phyloP scores from a whole-genome alignment of 1,140 invertebrate genomes.

The Heliothis subflexa region DNA sequence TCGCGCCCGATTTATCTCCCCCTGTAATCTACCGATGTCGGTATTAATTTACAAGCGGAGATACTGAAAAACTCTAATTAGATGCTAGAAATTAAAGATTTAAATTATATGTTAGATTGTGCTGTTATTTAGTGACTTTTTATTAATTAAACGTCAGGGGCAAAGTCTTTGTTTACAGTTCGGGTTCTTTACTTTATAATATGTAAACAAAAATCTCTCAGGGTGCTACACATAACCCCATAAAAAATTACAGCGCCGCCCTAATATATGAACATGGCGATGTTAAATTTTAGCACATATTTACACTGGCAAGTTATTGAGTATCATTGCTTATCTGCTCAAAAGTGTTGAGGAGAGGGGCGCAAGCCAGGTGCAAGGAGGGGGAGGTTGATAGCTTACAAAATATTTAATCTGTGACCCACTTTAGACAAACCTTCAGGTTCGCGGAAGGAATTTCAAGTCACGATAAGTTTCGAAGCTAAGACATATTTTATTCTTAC shows the following conservation, averaged over 20 bases:
- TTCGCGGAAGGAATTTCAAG: conserved; percentile 23
- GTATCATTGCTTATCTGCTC: conserved; percentile 40
- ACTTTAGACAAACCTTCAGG: conserved; percentile 20
- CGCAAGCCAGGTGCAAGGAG: neutral
- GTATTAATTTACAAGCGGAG: conserved; percentile 44
- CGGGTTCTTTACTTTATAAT: too few relatives aligned
- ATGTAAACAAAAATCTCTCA: too few relatives aligned
- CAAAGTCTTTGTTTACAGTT: neutral
- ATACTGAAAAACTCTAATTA: conserved; percentile 44
- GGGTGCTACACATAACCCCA: too few relatives aligned
- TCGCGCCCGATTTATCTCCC: conserved; percentile 49
- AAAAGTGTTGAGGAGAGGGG: conserved; percentile 22
- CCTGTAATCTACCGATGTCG: conserved; percentile 51
- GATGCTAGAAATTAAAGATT: neutral
- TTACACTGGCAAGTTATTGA: neutral
- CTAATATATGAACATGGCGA: neutral
- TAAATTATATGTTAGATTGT: neutral
- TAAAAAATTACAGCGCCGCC: neutral
- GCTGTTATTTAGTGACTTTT: too few relatives aligned
- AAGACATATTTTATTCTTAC: conserved; percentile 26
- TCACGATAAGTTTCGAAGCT: conserved; percentile 11
- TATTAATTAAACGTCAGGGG: neutral
- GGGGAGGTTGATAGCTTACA: neutral
- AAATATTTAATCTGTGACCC: conserved; percentile 39
- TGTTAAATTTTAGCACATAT: conserved; percentile 31